phyloP scores from a whole-genome alignment of 2,888 invertebrate species.

The Drosophila lacicola region DNA sequence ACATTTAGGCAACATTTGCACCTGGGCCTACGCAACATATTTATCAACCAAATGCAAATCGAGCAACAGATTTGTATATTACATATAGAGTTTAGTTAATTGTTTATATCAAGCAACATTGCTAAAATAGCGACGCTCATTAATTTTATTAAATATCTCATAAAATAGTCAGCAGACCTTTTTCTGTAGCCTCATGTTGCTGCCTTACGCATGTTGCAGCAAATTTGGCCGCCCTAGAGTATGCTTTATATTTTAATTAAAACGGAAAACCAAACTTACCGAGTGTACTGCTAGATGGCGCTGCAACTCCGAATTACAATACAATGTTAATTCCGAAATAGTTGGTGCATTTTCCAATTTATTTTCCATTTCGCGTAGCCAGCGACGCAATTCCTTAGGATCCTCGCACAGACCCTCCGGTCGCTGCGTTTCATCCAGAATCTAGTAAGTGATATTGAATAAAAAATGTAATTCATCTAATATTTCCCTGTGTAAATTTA shows the following conservation, averaged over 20 bases:
- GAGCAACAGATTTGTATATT: too few relatives aligned
- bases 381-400: conserved; percentile 89
- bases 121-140: too few relatives aligned
- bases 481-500: too few relatives aligned
- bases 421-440: conserved; percentile 80
- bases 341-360: conserved; percentile 90
- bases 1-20: too few relatives aligned
- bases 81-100: too few relatives aligned
- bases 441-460: conserved; percentile 50
- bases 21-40: too few relatives aligned
- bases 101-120: too few relatives aligned
- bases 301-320: conserved; percentile 90
- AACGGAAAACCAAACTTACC: conserved; percentile 87
- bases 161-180: background rate
- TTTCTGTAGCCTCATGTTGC: background rate
- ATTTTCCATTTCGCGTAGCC: conserved; percentile 94
- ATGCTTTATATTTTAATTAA: conserved; percentile 1
- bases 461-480: background rate
- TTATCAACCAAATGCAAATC: too few relatives aligned
- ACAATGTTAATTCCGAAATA: conserved; percentile 89
- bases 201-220: conserved; percentile 38
- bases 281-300: conserved; percentile 92
- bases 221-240: conserved; percentile 24
- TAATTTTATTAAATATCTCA: background rate
- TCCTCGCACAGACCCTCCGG: conserved; percentile 82